Percentiles rank a stretch among this genome's conserved stretches.
phyloP scores from a whole-genome alignment of 2,888 invertebrate genomes.

The Schizaphis graminum region DNA sequence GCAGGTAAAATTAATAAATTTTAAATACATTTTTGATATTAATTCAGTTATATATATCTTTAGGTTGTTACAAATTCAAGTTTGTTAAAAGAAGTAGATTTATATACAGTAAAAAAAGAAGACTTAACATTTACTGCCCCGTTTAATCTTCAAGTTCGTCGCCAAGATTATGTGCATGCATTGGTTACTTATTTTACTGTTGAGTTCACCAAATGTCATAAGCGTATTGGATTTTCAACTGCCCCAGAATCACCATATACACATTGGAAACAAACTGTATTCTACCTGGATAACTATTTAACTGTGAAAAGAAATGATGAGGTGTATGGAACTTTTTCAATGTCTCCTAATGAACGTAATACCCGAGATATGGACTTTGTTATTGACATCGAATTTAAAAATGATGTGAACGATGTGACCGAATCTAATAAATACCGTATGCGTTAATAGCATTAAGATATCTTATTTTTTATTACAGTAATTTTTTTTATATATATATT shows the following conservation, averaged over 20 bases:
- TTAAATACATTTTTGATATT: background rate
- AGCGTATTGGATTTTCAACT: constrained; percentile 97
- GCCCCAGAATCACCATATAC: constrained; percentile 98
- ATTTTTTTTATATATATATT: constrained; percentile 10
- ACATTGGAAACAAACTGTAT: constrained; percentile 99
- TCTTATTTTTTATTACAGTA: constrained; percentile 44
- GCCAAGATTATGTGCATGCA: constrained; percentile 97
- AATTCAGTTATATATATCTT: constrained; percentile 67
- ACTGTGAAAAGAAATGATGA: constrained; percentile 97
- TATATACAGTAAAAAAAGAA: constrained; percentile 96
- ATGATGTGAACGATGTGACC: constrained; percentile 86
- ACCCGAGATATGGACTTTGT: constrained; percentile 97
- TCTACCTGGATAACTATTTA: constrained; percentile 92
- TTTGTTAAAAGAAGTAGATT: constrained; percentile 96
- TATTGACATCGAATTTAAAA: constrained; percentile 92
- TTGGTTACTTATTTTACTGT: constrained; percentile 99
- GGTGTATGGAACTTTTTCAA: constrained; percentile 89
- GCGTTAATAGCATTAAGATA: constrained; percentile 76
- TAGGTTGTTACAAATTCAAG: constrained; percentile 94
- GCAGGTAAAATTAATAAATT: constrained; percentile 75
- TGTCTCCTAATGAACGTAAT: constrained; percentile 97
- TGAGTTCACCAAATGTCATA: constrained; percentile 99
- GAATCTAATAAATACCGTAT: constrained; percentile 91
- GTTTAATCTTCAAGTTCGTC: constrained; percentile 81
- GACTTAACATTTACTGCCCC: constrained; percentile 94